Evolutionary conservation across 1,140 invertebrate genomes (phyloP).

Genomic region (Copidosoma floridanum): DNA sequence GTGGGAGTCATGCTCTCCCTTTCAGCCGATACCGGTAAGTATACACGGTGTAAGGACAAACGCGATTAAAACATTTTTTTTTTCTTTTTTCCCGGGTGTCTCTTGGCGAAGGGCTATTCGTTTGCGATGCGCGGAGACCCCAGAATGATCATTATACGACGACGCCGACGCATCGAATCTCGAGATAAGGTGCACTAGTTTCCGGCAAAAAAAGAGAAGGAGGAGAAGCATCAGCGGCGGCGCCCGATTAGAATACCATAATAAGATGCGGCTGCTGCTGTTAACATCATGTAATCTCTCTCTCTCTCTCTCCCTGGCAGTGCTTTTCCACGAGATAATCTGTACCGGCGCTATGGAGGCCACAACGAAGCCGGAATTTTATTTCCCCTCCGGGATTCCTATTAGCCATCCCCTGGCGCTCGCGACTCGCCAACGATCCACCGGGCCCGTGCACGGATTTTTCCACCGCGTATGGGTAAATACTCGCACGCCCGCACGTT

Average conservation of each 20-base stretch:
- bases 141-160: constrained; percentile 22
- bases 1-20: too few species aligned
- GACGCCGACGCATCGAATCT: constrained; percentile 18
- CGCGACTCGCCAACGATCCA: too few species aligned
- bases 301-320: not conserved
- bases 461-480: not conserved
- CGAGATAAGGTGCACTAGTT: constrained; percentile 12
- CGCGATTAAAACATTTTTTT: constrained; percentile 6
- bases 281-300: constrained; percentile 24
- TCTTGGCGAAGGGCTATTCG: constrained; percentile 4
- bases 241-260: constrained; percentile 24
- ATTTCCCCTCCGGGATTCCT: too few species aligned
- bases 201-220: too few species aligned
- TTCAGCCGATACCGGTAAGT: too few species aligned
- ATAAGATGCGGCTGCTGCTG: constrained; percentile 20
- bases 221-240: constrained; percentile 1
- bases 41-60: too few species aligned
- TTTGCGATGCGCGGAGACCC: constrained; percentile 3
- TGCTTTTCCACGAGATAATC: constrained; percentile 21
- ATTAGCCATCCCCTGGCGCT: too few species aligned
- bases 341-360: too few species aligned
- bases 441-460: too few species aligned
- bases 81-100: too few species aligned
- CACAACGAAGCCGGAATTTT: too few species aligned
- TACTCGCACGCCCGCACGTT: not conserved